Percentiles rank a stretch among this genome's conserved stretches.
Conservation (phyloP, 2,113 vertebrate genomes). For the Sorex fumeus region DNA sequence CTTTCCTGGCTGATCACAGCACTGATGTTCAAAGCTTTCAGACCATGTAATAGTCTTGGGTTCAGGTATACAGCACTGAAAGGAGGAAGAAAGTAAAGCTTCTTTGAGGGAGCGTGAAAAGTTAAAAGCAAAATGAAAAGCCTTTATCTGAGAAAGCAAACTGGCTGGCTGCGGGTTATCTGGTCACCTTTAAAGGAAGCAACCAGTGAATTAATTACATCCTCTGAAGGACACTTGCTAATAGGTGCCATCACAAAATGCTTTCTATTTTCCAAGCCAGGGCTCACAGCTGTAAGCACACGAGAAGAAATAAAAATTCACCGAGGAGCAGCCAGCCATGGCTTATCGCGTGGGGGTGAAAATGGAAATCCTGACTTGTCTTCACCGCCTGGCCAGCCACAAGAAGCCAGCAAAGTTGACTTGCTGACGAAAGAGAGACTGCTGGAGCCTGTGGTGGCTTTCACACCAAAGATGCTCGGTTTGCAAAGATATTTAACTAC, state of each 20-base stretch:
- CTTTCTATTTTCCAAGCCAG: constrained; percentile 52
- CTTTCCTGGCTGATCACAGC: constrained; percentile 84
- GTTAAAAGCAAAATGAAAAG: constrained; percentile 77
- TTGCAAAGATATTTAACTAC: constrained; percentile 66
- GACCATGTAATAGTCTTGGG: constrained; percentile 82
- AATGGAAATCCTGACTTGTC: constrained; percentile 13
- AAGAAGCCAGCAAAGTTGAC: neutral
- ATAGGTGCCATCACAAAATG: constrained; percentile 37
- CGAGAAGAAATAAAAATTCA: constrained; percentile 3
- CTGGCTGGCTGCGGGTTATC: constrained; percentile 66
- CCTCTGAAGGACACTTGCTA: constrained; percentile 23
- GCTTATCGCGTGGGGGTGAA: constrained; percentile 17
- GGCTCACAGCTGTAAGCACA: constrained; percentile 32
- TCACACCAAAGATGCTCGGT: constrained; percentile 31
- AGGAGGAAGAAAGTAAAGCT: constrained; percentile 73
- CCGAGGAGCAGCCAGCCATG: neutral
- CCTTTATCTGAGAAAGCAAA: constrained; percentile 76
- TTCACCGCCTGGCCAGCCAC: neutral
- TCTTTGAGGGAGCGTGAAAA: constrained; percentile 62
- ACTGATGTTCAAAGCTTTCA: constrained; percentile 83
- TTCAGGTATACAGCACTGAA: constrained; percentile 74
- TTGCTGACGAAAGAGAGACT: neutral
- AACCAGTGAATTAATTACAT: constrained; percentile 74
- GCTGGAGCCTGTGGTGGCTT: neutral
- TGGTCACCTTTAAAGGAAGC: constrained; percentile 62